Percentiles rank a stretch among this genome's conserved stretches.
Evolutionary conservation across 2,113 vertebrate genomes (phyloP).

Genomic region (Nibea albiflora): DNA sequence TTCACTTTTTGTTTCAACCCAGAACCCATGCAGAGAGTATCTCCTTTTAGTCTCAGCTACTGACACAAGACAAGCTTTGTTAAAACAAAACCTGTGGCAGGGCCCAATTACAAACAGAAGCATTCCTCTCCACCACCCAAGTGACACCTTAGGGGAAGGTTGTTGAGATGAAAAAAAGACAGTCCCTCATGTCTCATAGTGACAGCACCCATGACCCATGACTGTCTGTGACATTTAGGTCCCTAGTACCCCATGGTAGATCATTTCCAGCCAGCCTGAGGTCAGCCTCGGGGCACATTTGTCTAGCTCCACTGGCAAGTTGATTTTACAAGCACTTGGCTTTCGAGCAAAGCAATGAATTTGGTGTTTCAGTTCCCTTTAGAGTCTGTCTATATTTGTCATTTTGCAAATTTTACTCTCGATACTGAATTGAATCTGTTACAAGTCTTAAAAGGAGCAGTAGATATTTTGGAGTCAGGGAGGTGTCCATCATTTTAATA

Average conservation of each 20-base stretch:
- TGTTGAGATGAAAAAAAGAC: conserved; percentile 55
- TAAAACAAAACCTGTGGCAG: conserved; percentile 27
- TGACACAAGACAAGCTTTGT: conserved; percentile 24
- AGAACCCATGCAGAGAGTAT: neutral
- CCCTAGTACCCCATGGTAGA: conserved; percentile 59
- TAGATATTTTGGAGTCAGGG: neutral
- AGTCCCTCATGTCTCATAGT: conserved; percentile 43
- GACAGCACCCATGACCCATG: conserved; percentile 65
- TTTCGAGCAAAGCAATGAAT: conserved; percentile 52
- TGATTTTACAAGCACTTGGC: conserved; percentile 59
- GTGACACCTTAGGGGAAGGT: conserved; percentile 52
- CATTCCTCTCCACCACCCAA: conserved; percentile 7
- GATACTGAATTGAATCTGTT: conserved; percentile 26
- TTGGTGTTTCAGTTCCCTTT: conserved; percentile 15
- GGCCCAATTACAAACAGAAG: conserved; percentile 17
- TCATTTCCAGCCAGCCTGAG: conserved; percentile 70
- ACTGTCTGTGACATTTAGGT: conserved; percentile 78
- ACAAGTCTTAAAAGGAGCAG: conserved; percentile 23
- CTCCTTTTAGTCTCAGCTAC: conserved; percentile 11
- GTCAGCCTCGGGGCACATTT: conserved; percentile 74
- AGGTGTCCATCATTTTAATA: conserved; percentile 11
- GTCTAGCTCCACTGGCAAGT: conserved; percentile 65
- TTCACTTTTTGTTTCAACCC: conserved; percentile 1
- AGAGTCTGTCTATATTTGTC: conserved; percentile 8
- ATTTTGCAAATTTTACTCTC: conserved; percentile 42